Evolutionary conservation across 2,888 invertebrate species (phyloP).

Genomic region (Acheta domesticus): DNA sequence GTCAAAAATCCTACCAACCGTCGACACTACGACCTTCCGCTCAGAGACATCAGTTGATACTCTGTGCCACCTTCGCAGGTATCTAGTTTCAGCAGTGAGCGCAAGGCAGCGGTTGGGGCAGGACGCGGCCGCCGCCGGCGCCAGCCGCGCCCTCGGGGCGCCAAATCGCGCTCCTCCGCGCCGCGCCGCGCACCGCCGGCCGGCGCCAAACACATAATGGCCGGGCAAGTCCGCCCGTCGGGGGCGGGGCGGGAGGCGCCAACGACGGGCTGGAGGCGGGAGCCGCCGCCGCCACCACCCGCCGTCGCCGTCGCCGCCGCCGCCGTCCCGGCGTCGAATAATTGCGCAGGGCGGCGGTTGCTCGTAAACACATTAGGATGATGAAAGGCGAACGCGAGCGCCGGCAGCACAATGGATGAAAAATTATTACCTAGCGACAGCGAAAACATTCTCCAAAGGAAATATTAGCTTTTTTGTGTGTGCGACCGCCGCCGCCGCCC

Average conservation of each 20-base stretch:
- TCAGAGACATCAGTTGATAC: no score
- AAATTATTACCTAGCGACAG: neutral
- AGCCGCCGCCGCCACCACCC: neutral
- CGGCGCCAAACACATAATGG: slow-evolving; percentile 11
- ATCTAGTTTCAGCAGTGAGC: no score
- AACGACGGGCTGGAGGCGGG: neutral
- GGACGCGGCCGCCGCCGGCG: no score
- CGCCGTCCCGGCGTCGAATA: neutral
- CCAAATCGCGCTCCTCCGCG: no score
- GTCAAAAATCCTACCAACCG: no score
- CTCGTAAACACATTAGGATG: neutral
- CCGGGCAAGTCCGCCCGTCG: neutral
- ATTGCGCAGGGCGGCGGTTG: neutral
- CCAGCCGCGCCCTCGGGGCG: no score
- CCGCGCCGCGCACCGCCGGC: no score
- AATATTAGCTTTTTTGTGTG: neutral
- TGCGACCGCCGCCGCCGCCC: neutral
- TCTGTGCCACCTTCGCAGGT: no score
- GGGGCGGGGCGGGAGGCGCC: neutral
- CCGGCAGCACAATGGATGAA: neutral
- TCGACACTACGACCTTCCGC: no score
- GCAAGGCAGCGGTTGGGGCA: no score
- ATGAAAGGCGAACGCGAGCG: neutral
- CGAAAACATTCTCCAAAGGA: slow-evolving; percentile 18
- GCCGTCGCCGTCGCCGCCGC: neutral